Base-by-base conservation (phyloP, 1,140 invertebrate genomes). In the Trichomalopsis sarcophagae region DNA sequence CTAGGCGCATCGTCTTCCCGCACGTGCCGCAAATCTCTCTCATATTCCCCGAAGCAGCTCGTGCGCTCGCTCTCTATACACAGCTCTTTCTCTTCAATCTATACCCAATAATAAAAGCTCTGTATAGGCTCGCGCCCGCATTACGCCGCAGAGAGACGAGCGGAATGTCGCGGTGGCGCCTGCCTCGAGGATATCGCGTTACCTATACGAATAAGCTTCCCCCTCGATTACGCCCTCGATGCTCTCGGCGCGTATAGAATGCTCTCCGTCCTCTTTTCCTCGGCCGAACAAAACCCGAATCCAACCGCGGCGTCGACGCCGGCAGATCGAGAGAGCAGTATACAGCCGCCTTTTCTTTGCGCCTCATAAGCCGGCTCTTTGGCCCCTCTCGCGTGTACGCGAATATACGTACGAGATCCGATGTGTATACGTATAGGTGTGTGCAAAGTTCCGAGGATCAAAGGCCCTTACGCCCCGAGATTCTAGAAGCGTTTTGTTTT, bases 131-230 rank as follows among this genome's bases (percentile, higher is more conserved):
- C 33, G 33, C 21, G 3, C 55, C 0, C 55, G 55, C 6, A n/a
- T 21, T 62, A 62, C 55, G 21, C 55, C 27, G 27, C 33, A 36
- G 33, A 36, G 33, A 44, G 40, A 10, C 40, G 40, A 44, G 55
- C 55, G 55, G 14, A 62, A 62, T 71, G 68, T 30, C 30, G 68
- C 68, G 23, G 23, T 71, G 68, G 68, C 68, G 68, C 68, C 68
- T 71, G 68, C 68, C 68, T 71, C 68, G 68, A 27, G 68, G 68
- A 11, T 71, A 71, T 71, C 68, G 23, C 30, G 11, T 71, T 71
- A 71, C 68, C 21, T n/a, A 55, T 55, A 62, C n/a, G 55, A 62
- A 62, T 62, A 62, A 62, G 55, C 55, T 62, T 62, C 14, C 55
- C 55, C 55, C 21, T 62, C 55, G 68, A 68, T 68, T 68, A 68